Evolutionary conservation across 2,888 invertebrate genomes (phyloP), one percentile per base, ranked within the genome.

Genomic region (Halictus ligatus): DNA sequence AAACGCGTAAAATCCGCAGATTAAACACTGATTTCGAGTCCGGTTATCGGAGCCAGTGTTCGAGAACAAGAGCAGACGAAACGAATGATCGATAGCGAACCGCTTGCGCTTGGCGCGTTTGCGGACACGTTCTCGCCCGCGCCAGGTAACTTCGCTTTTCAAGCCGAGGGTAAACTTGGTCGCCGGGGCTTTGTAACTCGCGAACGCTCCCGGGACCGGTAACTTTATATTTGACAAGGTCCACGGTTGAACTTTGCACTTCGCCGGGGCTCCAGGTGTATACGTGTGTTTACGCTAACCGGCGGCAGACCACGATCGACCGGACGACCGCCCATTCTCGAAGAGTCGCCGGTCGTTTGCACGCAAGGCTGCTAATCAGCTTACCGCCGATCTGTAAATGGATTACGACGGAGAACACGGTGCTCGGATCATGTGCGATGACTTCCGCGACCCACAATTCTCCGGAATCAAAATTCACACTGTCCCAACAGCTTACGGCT

Each of bases 371-470:
- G 29, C 72, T 83, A 80, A 85, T 86, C 86, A 83, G 86, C 85
- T 89, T 89, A 83, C 73, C 86, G 86, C 35, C 72, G 78, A 86
- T 86, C 83, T n/a, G 75, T 85, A 88, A 88, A 88, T 85, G 81
- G 88, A 88, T 88, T 88, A 87, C 81, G 48, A 48, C 12, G 74
- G 73, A 76, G 82, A 79, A 80, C 78, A 86, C 54, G 76, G 58
- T 75, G 50, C 43, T 54, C 29, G 60, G 78, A 79, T 87, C 79
- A 69, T 76, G 54, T 74, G 69, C 50, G 64, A 64, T 64, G 60
- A 64, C 60, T 64, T 64, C 25, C n/a, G 29, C 60, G 60, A 64
- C 54, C 54, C 21, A 10, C 54, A n/a, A 54, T 54, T n/a, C 54
- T 10, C 54, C 1, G 3, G 54, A n/a, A n/a, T n/a, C 21, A n/a